These are phyloP conservation scores for Acyrthosiphon pisum DNA, from an alignment of 1,140 invertebrate species.

Conservation along the genomic window DNA sequence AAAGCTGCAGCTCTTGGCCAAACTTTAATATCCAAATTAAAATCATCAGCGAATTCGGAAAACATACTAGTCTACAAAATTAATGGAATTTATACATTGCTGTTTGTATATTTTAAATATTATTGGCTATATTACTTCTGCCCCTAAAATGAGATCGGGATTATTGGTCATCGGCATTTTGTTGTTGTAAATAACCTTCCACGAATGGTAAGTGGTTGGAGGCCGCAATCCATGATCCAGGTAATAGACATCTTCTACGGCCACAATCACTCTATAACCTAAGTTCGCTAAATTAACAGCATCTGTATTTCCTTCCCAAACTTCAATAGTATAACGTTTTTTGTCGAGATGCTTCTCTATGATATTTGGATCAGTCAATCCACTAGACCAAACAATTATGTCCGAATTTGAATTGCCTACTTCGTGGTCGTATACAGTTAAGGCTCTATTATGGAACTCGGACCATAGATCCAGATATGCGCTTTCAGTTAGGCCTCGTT, in stretches of 20 bases:
- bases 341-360: conserved; percentile 74
- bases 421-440: conserved; percentile 64
- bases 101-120: background rate
- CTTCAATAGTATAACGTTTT: conserved; percentile 74
- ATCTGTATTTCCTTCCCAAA: conserved; percentile 72
- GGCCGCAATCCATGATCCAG: conserved; percentile 85
- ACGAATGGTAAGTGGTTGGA: conserved; percentile 72
- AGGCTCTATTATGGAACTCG: conserved; percentile 68
- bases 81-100: background rate
- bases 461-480: conserved; percentile 76
- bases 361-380: conserved; percentile 71
- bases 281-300: conserved; percentile 69
- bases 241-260: conserved; percentile 82
- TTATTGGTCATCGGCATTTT: conserved; percentile 62
- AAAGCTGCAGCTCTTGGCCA: conserved; percentile 80
- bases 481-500: conserved; percentile 66
- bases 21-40: conserved; percentile 72
- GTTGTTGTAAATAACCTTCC: conserved; percentile 73
- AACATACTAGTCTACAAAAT: conserved; percentile 67
- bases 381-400: conserved; percentile 77
- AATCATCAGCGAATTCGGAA: conserved; percentile 77
- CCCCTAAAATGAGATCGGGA: background rate
- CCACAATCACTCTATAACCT: conserved; percentile 75
- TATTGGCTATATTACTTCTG: conserved; percentile 17
- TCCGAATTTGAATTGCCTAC: conserved; percentile 63